These are phyloP conservation scores for Zingel zingel DNA, from an alignment of 2,113 vertebrate species.

Conservation along the genomic window DNA sequence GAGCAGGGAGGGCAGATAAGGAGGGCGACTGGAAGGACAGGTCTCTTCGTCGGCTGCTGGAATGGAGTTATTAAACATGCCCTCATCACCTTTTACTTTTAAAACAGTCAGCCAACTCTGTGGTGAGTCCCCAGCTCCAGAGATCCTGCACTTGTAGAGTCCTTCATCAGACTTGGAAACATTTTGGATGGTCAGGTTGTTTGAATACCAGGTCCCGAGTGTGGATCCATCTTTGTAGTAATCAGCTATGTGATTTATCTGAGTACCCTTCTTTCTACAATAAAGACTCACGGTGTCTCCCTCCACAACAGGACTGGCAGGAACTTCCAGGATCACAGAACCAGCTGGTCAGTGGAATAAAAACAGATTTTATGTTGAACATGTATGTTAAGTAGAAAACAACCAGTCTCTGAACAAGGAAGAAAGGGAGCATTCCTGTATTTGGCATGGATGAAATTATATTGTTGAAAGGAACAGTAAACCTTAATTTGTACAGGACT, in stretches of 20 bases:
- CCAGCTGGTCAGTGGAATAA: not conserved
- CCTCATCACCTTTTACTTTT: not conserved
- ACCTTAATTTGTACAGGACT: no score
- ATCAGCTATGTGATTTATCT: not conserved
- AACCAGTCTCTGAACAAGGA: no score
- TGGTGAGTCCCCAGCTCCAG: conserved; percentile 36
- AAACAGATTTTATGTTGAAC: not conserved
- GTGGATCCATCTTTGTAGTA: conserved; percentile 33
- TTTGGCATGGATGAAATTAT: no score
- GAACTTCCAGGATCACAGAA: conserved; percentile 13
- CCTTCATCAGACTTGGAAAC: conserved; percentile 53
- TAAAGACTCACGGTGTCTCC: not conserved
- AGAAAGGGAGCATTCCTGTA: no score
- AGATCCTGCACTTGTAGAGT: conserved; percentile 52
- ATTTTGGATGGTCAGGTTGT: conserved; percentile 6
- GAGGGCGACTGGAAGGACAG: fast-evolving
- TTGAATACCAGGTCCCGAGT: fast-evolving
- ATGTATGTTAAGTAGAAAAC: no score
- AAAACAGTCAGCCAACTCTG: conserved; percentile 41
- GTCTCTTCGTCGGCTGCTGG: not conserved
- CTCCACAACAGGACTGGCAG: fast-evolving
- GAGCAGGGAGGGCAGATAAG: fast-evolving
- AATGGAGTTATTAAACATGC: not conserved
- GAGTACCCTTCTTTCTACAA: not conserved
- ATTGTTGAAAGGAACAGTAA: no score